phyloP scores from a whole-genome alignment of 2,113 vertebrate genomes.

The Ochotona princeps region DNA sequence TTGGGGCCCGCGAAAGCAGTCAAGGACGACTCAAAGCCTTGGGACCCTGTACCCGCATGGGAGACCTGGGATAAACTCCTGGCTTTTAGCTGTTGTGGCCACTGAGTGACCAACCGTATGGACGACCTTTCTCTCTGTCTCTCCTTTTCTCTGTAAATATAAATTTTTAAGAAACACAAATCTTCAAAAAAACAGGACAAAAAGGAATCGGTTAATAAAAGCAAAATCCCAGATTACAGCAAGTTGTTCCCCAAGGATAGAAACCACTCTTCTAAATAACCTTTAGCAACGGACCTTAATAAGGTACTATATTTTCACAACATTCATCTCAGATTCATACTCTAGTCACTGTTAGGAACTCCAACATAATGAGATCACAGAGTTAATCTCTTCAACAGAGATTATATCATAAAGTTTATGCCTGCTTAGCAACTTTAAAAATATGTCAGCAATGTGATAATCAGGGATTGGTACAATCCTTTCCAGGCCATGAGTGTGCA shows the following conservation, averaged over 20 bases:
- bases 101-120: no score
- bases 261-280: slow-evolving; percentile 1
- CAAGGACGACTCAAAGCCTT: no score
- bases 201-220: not conserved
- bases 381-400: not conserved
- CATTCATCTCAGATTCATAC: not conserved
- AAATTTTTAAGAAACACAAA: no score
- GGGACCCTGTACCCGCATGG: no score
- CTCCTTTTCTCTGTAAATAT: no score
- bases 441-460: not conserved
- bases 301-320: not conserved
- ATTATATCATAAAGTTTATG: not conserved
- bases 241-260: not conserved
- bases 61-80: no score
- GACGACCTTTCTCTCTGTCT: no score
- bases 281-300: not conserved
- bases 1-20: no score
- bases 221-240: not conserved
- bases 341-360: not conserved
- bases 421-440: slow-evolving; percentile 11
- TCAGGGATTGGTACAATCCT: not conserved
- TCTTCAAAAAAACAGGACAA: not conserved
- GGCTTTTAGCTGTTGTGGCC: no score
- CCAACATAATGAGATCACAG: not conserved
- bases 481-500: not conserved